These are phyloP conservation scores for Trididemnum clinides DNA, from an alignment of 23 tunicate genomes.

Conservation along the genomic window DNA sequence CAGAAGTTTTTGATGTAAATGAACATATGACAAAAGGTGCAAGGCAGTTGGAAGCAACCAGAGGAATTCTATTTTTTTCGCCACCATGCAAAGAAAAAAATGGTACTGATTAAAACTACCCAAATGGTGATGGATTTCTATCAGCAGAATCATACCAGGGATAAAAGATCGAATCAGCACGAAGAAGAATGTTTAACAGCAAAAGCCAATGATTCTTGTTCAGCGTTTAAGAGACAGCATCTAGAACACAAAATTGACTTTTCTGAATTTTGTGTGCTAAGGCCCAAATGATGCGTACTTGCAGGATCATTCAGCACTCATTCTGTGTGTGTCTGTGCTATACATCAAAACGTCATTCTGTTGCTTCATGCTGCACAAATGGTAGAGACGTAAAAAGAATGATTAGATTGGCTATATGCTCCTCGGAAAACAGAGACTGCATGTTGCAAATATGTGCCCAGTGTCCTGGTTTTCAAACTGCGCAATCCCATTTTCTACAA, in stretches of 20 bases:
- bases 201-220: constrained; percentile 31
- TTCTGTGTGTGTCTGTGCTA: constrained; percentile 25
- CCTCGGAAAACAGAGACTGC: neutral
- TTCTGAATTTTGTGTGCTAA: neutral
- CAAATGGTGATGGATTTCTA: constrained; percentile 15
- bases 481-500: neutral
- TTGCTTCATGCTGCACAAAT: neutral
- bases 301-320: constrained; percentile 8
- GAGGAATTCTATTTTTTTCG: neutral
- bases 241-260: neutral
- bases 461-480: neutral
- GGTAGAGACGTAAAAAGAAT: neutral
- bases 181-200: constrained; percentile 5
- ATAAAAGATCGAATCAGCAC: constrained; percentile 1
- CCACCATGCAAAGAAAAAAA: neutral
- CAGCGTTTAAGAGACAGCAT: constrained; percentile 6
- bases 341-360: constrained; percentile 35
- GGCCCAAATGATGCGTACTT: constrained; percentile 6
- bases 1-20: neutral
- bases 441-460: constrained; percentile 5
- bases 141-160: constrained; percentile 20
- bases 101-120: neutral
- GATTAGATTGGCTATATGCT: neutral
- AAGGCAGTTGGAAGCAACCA: neutral
- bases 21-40: constrained; percentile 1